These are phyloP conservation scores for Hydriomena furcata DNA, from an alignment of 2,888 invertebrate species.

Conservation along the genomic window DNA sequence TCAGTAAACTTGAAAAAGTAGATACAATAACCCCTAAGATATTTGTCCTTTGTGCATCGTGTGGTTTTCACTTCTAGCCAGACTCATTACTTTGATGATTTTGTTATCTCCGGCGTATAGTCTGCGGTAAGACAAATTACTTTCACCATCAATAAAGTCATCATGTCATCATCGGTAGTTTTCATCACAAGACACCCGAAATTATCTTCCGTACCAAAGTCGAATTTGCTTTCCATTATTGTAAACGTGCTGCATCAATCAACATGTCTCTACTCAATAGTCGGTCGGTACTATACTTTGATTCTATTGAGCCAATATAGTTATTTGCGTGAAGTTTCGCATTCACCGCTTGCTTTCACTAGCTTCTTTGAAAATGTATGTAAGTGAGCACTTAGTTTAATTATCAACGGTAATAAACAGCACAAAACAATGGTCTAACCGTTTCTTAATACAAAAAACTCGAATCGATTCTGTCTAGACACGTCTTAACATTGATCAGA, in stretches of 20 bases:
- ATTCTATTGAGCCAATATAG: slow-evolving; percentile 34
- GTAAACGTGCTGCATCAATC: slow-evolving; percentile 31
- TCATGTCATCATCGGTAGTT: slow-evolving; percentile 38
- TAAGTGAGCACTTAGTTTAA: slow-evolving; percentile 23
- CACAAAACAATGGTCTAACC: slow-evolving; percentile 15
- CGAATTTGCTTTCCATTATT: slow-evolving; percentile 30
- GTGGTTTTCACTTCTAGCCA: slow-evolving; percentile 47
- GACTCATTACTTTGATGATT: slow-evolving; percentile 39
- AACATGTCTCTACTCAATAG: slow-evolving; percentile 31
- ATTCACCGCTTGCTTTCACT: slow-evolving; percentile 34
- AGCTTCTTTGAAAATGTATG: slow-evolving; percentile 14
- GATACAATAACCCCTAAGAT: not conserved
- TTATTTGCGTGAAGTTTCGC: slow-evolving; percentile 25
- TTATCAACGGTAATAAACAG: slow-evolving; percentile 19
- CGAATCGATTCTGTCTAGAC: slow-evolving; percentile 40
- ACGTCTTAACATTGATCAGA: slow-evolving; percentile 36
- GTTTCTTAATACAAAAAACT: slow-evolving; percentile 15
- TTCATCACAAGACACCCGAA: slow-evolving; percentile 47
- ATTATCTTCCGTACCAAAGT: slow-evolving; percentile 38
- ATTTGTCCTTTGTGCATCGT: slow-evolving; percentile 23
- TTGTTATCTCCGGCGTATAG: slow-evolving; percentile 49
- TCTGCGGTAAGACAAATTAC: slow-evolving; percentile 61
- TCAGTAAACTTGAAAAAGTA: not conserved
- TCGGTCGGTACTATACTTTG: slow-evolving; percentile 28
- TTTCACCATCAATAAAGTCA: slow-evolving; percentile 62